Percentiles rank a stretch among this genome's conserved stretches.
phyloP scores from a whole-genome alignment of 2,797 vertebrate species.

The Macropus fuliginosus region DNA sequence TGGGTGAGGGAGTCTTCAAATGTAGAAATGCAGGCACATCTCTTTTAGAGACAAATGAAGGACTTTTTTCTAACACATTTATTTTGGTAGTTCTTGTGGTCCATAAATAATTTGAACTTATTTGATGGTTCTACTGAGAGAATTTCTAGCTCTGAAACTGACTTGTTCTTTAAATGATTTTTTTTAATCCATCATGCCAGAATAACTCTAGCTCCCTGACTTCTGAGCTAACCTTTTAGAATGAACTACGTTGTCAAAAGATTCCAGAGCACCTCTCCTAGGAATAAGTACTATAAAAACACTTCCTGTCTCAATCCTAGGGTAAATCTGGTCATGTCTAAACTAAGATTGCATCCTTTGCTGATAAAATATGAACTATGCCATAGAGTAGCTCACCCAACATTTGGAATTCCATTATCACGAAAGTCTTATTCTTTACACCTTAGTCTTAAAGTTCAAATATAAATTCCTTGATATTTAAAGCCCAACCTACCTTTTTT shows the following conservation, averaged over 20 bases:
- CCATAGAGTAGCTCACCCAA: not conserved
- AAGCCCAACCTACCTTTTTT: not conserved
- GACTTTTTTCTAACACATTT: not conserved
- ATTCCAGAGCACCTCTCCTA: not conserved
- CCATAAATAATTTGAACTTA: not conserved
- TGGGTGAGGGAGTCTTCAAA: not conserved
- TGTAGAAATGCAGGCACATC: not conserved
- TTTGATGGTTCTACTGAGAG: not conserved
- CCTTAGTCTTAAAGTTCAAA: conserved; percentile 9
- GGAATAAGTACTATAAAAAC: not conserved
- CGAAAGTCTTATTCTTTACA: conserved; percentile 18
- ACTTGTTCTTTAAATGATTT: not conserved
- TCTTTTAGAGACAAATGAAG: not conserved
- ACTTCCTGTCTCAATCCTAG: not conserved
- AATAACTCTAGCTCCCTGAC: not conserved
- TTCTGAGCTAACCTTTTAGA: not conserved
- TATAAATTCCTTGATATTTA: not conserved
- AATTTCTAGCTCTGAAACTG: conserved; percentile 29
- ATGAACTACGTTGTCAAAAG: not conserved
- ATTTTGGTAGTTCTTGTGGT: not conserved
- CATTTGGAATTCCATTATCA: conserved; percentile 7
- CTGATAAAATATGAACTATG: not conserved
- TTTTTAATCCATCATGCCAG: not conserved
- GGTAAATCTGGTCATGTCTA: not conserved
- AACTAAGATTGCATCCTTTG: not conserved